Evolutionary conservation across 2,113 vertebrate genomes (phyloP).

Genomic region (Spea multiplicata): DNA sequence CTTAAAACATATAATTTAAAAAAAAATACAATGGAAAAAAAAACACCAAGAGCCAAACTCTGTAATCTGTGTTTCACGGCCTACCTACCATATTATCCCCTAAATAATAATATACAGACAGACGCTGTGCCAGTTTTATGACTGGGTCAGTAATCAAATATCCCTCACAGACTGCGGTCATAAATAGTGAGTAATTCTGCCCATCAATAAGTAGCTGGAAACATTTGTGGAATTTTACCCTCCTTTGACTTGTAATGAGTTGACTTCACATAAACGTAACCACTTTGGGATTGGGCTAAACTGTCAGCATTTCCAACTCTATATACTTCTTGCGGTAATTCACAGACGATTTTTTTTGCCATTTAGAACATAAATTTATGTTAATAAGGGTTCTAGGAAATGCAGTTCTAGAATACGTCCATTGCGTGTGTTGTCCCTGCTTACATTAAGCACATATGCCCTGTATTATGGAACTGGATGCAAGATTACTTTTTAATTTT

Average conservation of each 20-base stretch:
- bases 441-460: too few species aligned
- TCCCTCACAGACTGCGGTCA: neutral
- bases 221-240: slow-evolving; percentile 23
- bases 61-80: neutral
- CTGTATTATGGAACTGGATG: too few species aligned
- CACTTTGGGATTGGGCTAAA: neutral
- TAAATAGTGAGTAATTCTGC: slow-evolving; percentile 23
- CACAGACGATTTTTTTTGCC: too few species aligned
- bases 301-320: neutral
- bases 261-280: neutral
- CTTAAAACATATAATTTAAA: too few species aligned
- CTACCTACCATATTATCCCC: neutral
- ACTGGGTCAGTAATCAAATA: slow-evolving; percentile 12
- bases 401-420: too few species aligned
- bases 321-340: too few species aligned
- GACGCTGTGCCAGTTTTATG: neutral
- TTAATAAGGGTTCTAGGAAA: too few species aligned
- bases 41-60: neutral
- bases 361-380: too few species aligned
- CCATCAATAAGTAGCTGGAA: slow-evolving; percentile 15
- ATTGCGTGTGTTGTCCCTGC: too few species aligned
- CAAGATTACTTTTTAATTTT: too few species aligned
- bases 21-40: too few species aligned
- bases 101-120: slow-evolving; percentile 2
- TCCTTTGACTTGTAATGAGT: slow-evolving; percentile 6